Evolutionary conservation across 2,888 invertebrate genomes (phyloP).

Genomic region (Rambutsinella grinnellia): DNA sequence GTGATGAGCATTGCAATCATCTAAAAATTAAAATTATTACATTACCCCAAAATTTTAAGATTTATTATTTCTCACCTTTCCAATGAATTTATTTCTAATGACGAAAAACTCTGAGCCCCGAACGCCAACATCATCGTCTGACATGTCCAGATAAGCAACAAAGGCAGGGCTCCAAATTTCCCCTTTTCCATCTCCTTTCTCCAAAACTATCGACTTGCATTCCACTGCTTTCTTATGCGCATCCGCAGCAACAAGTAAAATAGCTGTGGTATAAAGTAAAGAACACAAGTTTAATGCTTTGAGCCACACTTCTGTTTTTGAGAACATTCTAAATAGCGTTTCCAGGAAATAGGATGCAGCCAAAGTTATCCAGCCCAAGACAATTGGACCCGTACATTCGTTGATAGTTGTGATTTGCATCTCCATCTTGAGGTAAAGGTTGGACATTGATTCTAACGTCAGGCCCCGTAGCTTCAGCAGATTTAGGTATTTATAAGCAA

Average conservation of each 20-base stretch:
- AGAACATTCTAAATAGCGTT: slow-evolving; percentile 10
- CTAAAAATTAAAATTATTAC: neutral
- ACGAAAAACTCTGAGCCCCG: slow-evolving; percentile 28
- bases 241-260: slow-evolving; percentile 10
- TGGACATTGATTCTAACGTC: slow-evolving; percentile 3
- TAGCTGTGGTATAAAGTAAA: neutral
- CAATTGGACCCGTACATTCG: slow-evolving; percentile 15
- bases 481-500: neutral
- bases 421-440: slow-evolving; percentile 24
- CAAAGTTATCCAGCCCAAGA: slow-evolving; percentile 20
- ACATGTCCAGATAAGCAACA: slow-evolving; percentile 21
- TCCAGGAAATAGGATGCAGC: slow-evolving; percentile 9
- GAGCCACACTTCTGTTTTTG: neutral
- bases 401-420: slow-evolving; percentile 13
- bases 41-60: neutral
- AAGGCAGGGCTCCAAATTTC: slow-evolving; percentile 23
- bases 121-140: slow-evolving; percentile 18
- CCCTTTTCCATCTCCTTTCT: neutral
- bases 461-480: neutral
- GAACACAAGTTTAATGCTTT: slow-evolving; percentile 2
- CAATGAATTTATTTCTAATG: slow-evolving; percentile 23
- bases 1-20: neutral
- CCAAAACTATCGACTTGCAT: slow-evolving; percentile 12
- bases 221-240: slow-evolving; percentile 24
- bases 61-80: slow-evolving; percentile 1